Conservation (phyloP, 2,113 vertebrate species). For the Syngnathus scovelli region DNA sequence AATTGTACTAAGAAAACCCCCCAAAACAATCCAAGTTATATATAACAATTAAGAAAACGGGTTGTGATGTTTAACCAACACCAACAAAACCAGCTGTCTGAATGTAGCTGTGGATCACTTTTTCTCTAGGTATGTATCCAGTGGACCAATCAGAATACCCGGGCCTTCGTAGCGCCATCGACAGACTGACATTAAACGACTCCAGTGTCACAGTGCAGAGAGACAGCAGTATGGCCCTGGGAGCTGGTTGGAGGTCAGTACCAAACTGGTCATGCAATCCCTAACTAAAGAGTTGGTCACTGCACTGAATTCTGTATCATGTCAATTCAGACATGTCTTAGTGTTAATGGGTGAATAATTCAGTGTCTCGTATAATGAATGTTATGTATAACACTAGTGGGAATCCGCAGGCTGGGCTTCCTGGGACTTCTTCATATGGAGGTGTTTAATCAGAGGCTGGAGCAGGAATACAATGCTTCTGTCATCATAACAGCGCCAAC, state of each 20-base stretch:
- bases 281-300: neutral
- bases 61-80: neutral
- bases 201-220: slow-evolving; percentile 88
- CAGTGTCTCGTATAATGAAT: neutral
- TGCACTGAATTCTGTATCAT: neutral
- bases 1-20: neutral
- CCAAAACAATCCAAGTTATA: too few relatives aligned
- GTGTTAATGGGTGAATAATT: neutral
- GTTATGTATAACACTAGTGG: slow-evolving; percentile 3
- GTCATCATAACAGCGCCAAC: slow-evolving; percentile 92
- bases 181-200: slow-evolving; percentile 91
- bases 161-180: slow-evolving; percentile 84
- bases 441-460: slow-evolving; percentile 94
- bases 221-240: slow-evolving; percentile 88
- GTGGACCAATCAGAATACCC: slow-evolving; percentile 90
- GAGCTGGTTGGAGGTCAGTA: slow-evolving; percentile 93
- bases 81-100: neutral
- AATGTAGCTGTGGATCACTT: neutral
- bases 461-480: slow-evolving; percentile 92
- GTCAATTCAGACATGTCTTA: neutral
- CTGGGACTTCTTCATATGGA: slow-evolving; percentile 96
- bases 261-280: neutral
- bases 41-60: too few relatives aligned
- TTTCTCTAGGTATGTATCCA: slow-evolving; percentile 84
- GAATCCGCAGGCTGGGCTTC: slow-evolving; percentile 82